Percentiles rank a stretch among this genome's conserved stretches.
Conservation (phyloP, 2,888 invertebrate species). For the Zhengitettix transpicula region DNA sequence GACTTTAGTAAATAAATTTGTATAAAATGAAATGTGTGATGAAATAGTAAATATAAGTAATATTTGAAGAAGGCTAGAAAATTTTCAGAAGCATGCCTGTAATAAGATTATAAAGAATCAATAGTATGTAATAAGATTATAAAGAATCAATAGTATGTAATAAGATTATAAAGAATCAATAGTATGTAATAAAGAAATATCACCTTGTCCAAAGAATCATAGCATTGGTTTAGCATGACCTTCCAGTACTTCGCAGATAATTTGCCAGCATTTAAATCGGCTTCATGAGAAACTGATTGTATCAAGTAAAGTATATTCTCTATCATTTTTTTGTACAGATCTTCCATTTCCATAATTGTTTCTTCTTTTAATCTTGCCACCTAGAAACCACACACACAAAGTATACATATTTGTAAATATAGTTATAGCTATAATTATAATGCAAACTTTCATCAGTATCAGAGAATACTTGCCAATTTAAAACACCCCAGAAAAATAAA, state of each 20-base stretch:
- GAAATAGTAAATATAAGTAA: no score
- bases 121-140: no score
- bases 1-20: neutral
- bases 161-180: no score
- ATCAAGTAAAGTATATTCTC: conserved; percentile 50
- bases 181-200: neutral
- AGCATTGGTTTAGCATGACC: conserved; percentile 58
- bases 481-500: no score
- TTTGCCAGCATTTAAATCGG: conserved; percentile 40
- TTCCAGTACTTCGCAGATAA: conserved; percentile 59
- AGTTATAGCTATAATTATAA: no score
- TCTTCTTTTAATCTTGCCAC: conserved; percentile 33
- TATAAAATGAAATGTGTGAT: neutral
- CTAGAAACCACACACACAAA: conserved; percentile 3
- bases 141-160: no score
- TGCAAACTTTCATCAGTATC: no score
- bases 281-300: conserved; percentile 42
- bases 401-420: neutral
- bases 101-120: no score
- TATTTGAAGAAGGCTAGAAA: no score
- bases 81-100: no score
- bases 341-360: conserved; percentile 35
- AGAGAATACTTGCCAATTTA: no score
- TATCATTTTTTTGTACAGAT: conserved; percentile 48
- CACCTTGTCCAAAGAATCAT: conserved; percentile 64